phyloP scores from a whole-genome alignment of 37 sponge, comb jelly and placozoan species.

The Bolinopsis microptera region DNA sequence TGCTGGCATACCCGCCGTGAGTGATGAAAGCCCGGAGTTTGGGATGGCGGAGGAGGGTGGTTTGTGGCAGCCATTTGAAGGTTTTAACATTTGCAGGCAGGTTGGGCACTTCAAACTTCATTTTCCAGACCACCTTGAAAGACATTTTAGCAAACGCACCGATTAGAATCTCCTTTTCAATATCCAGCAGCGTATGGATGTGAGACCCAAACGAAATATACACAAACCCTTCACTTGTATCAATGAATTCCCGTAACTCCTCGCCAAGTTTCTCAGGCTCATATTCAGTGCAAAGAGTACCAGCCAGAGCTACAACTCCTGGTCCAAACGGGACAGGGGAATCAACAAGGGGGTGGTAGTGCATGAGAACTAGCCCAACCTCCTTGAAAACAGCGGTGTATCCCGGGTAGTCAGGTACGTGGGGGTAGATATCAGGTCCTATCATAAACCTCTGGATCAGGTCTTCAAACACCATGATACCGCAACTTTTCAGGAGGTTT shows the following conservation, averaged over 20 bases:
- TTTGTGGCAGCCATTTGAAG: conserved; percentile 31
- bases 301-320: conserved; percentile 15
- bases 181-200: not conserved
- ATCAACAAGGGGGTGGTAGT: conserved; percentile 28
- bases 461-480: not conserved
- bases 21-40: conserved; percentile 29
- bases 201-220: conserved; percentile 8
- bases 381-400: not conserved
- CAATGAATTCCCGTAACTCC: conserved; percentile 2
- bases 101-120: not conserved
- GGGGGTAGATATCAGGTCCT: conserved; percentile 29
- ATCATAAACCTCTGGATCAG: not conserved
- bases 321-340: conserved; percentile 37
- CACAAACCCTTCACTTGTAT: not conserved
- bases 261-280: not conserved
- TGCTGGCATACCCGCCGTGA: conserved; percentile 56
- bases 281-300: conserved; percentile 32
- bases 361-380: conserved; percentile 14
- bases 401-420: conserved; percentile 46
- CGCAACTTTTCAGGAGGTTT: not conserved
- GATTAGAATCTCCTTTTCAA: conserved; percentile 36
- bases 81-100: conserved; percentile 31
- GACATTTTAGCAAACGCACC: conserved; percentile 14
- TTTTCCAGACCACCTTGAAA: conserved; percentile 40
- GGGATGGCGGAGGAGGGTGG: conserved; percentile 43